Evolutionary conservation across 1,140 invertebrate species (phyloP), one percentile per base, ranked within the genome.

Genomic region (Drosophila orena): DNA sequence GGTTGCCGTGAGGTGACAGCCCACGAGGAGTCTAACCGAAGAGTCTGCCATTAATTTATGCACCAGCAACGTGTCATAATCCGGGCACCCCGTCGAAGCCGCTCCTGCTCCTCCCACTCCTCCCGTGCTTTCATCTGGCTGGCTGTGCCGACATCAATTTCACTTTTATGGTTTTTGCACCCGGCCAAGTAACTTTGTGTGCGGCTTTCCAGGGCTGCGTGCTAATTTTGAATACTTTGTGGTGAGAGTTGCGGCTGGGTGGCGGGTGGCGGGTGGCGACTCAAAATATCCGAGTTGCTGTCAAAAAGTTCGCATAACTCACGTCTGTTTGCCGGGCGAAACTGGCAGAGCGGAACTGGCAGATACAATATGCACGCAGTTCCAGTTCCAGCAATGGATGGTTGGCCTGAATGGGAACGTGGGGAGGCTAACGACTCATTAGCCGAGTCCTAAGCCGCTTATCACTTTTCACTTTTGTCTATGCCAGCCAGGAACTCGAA

Each of bases 171-270:
- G 65, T 69, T 69, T 70, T 71, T 71, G 65, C 43, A 4, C 17
- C 62, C 44, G 43, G 24, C 65, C 68, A 70, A 70, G 43, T 56
- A 70, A 70, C 64, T 70, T 70, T 70, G 47, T 24, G 40, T 70
- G 66, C 6, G 79, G 73, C 42, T 58, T 77, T 43, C 62, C 73
- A 52, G 66, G 22, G 43, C 54, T 68, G 60, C 66, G 70, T 73
- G 70, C 70, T 73, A 78, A 72, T 78, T 83, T 80, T 69, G 53
- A 80, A 80, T 80, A 81, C 78, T 75, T 72, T 80, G 78, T 49
- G 77, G 77, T 44, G 57, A 55, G 49, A 15, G 40, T 57, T 75
- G 52, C 49, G 43, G 40, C 53, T 7, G 55, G 20, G 34, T 37
- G 52, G 2, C n/a, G n/a, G n/a, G n/a, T n/a, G n/a, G n/a, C n/a